Percentiles rank a stretch among this genome's conserved stretches.
Evolutionary conservation across 2,888 invertebrate species (phyloP).

Genomic region (Agonopterix heracliana): DNA sequence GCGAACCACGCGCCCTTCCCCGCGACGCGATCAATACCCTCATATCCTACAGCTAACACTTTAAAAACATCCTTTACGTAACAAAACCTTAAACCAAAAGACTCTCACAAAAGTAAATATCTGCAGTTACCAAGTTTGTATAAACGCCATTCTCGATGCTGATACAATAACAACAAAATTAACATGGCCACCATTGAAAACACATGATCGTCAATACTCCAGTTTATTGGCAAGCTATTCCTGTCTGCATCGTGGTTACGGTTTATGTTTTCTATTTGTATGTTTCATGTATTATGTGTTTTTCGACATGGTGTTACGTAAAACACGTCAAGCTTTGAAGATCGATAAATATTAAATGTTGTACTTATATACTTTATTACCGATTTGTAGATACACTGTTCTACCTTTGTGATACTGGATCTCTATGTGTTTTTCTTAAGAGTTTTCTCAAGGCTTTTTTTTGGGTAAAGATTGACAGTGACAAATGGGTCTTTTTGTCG

Average conservation of each 20-base stretch:
- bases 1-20: constrained; percentile 44
- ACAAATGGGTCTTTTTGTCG: constrained; percentile 7
- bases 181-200: constrained; percentile 50
- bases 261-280: neutral
- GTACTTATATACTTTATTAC: constrained; percentile 23
- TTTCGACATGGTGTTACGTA: constrained; percentile 45
- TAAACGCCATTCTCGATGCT: constrained; percentile 33
- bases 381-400: constrained; percentile 10
- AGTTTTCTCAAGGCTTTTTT: neutral
- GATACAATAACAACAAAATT: constrained; percentile 36
- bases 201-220: constrained; percentile 52
- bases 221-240: constrained; percentile 18
- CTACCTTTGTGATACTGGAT: neutral
- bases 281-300: constrained; percentile 5
- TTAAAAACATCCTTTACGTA: constrained; percentile 20
- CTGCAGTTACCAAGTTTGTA: neutral
- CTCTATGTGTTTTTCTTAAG: neutral
- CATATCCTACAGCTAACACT: constrained; percentile 18
- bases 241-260: constrained; percentile 18
- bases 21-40: constrained; percentile 54
- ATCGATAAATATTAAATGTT: constrained; percentile 54
- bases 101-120: constrained; percentile 3
- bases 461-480: constrained; percentile 1
- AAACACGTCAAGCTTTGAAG: constrained; percentile 33
- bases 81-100: constrained; percentile 11